Evolutionary conservation across 2,113 vertebrate species (phyloP), one percentile per base, ranked within the genome.

Genomic region (Ochotona curzoniae): DNA sequence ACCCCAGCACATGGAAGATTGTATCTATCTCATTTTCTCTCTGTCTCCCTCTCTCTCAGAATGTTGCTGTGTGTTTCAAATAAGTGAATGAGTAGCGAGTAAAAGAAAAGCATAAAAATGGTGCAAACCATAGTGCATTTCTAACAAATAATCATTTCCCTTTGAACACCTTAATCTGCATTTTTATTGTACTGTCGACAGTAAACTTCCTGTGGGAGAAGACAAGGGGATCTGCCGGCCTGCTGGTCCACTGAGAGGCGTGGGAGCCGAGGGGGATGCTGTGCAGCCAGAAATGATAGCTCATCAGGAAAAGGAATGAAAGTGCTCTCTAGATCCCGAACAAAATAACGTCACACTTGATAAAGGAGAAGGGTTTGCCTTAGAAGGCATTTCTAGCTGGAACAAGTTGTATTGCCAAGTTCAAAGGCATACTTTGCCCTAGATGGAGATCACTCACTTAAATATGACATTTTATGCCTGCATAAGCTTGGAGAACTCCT

Each of bases 381-480:
- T 93, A 44, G 61, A 79, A 89, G 87, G 75, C 74, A 86, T 71
- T 75, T 94, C 74, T 61, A 81, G 47, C 64, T 89, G 0, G 0
- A 70, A 51, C 61, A 79, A 80, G 20, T 23, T 7, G 7, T 38
- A 54, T 70, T 61, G 70, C 74, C 60, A 95, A 83, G 51, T 83
- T 92, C 89, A 94, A 90, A 95, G 80, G 28, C 51, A 73, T 47
- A 26, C 90, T 93, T 95, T 93, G 15, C 70, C 60, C 70, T 86
- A 30, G 21, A 47, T 89, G 79, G 66, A 86, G 87, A 47, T 66
- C 23, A 60, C 11, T 83, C 64, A 47, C 70, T 57, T 73, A 69
- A 64, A 79, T 73, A 49, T 11, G 17, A 12, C 74, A 76, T 76
- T 85, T 49, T 8, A 25, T 89, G 44, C 66, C 49, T 32, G 67